These are phyloP conservation scores for Vicugna pacos DNA, from an alignment of 2,113 vertebrate species.

Conservation along the genomic window DNA sequence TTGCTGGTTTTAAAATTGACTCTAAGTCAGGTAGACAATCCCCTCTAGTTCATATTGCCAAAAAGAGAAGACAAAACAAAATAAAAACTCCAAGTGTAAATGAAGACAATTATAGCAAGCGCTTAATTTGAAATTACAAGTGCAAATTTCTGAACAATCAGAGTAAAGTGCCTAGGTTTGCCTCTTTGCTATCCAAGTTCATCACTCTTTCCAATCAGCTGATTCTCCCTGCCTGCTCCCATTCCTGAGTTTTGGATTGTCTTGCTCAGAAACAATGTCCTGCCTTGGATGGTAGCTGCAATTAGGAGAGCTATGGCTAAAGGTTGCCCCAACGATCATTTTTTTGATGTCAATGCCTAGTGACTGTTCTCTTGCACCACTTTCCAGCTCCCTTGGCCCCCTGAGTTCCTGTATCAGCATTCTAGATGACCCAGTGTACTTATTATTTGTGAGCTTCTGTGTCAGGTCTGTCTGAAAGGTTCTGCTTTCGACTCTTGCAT, in stretches of 20 bases:
- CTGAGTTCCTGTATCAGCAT: neutral
- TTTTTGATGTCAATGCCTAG: neutral
- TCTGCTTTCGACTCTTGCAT: neutral
- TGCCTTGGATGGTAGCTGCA: neutral
- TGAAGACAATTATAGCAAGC: neutral
- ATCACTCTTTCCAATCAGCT: neutral
- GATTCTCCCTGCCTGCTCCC: neutral
- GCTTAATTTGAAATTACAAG: conserved; percentile 35
- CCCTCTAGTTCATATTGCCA: neutral
- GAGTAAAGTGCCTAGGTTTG: neutral
- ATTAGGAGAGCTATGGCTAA: neutral
- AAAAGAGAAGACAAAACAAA: conserved; percentile 37
- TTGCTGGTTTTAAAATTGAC: conserved; percentile 16
- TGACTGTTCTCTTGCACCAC: neutral
- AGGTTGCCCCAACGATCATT: neutral
- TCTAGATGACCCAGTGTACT: neutral
- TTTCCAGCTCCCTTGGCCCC: neutral
- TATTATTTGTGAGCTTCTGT: neutral
- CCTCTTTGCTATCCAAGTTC: neutral
- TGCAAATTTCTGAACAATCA: neutral
- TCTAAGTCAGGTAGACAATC: conserved; percentile 15
- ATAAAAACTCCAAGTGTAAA: neutral
- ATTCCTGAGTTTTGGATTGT: neutral
- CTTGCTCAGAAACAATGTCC: neutral
- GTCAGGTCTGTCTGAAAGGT: neutral